A percentile compares a stretch with the other conserved stretches of the same genome.
Evolutionary conservation across 2,113 vertebrate species (phyloP).

Genomic region (Conger conger): DNA sequence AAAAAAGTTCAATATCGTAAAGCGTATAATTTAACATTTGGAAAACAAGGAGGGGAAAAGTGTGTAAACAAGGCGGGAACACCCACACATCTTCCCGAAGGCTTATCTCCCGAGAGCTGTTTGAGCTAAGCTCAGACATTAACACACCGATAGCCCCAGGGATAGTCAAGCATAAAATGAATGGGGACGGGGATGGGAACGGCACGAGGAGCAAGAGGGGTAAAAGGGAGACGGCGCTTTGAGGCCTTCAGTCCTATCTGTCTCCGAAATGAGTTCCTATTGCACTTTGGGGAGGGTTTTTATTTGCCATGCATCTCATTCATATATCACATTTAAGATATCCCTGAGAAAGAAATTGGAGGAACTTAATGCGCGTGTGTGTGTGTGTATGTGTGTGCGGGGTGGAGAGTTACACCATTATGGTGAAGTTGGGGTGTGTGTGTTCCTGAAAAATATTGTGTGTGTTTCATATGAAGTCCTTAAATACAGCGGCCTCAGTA

Average conservation of each 20-base stretch:
- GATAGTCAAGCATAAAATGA: conserved; percentile 42
- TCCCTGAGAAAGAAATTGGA: background rate
- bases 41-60: conserved; percentile 19
- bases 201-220: conserved; percentile 8
- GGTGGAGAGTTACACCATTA: too few relatives aligned
- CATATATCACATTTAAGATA: conserved; percentile 12
- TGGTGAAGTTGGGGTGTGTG: background rate
- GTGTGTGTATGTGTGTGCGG: background rate
- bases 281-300: conserved; percentile 1
- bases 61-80: conserved; percentile 23
- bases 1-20: conserved; percentile 14
- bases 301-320: conserved; percentile 21
- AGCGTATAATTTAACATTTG: conserved; percentile 8
- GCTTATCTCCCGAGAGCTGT: conserved; percentile 39
- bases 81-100: conserved; percentile 28
- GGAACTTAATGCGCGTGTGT: background rate
- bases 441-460: background rate
- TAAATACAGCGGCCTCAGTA: background rate
- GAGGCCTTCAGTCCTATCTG: conserved; percentile 20
- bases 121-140: conserved; percentile 34
- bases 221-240: background rate
- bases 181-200: conserved; percentile 19
- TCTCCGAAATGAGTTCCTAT: conserved; percentile 13
- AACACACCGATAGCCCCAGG: conserved; percentile 33
- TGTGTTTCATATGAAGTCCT: background rate